Evolutionary conservation across 1,140 invertebrate species (phyloP).

Genomic region (Zaprionus kolodkinae): DNA sequence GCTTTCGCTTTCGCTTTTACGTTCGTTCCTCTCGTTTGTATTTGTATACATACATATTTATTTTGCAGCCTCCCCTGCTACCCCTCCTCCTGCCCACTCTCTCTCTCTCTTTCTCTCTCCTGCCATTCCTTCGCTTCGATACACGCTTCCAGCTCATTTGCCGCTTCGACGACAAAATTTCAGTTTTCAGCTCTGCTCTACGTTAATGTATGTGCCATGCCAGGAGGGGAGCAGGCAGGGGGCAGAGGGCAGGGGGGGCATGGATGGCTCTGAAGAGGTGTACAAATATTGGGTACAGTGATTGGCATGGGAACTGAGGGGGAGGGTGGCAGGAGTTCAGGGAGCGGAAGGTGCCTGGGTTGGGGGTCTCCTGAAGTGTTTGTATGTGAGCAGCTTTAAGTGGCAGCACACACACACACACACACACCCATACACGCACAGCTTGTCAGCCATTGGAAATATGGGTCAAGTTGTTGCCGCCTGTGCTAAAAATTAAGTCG

Average conservation of each 20-base stretch:
- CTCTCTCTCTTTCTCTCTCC: background rate
- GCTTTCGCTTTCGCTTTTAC: slow-evolving; percentile 67
- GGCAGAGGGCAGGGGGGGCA: background rate
- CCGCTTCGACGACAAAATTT: slow-evolving; percentile 81
- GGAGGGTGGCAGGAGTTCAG: too few relatives aligned
- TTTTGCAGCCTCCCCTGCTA: slow-evolving; percentile 45
- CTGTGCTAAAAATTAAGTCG: slow-evolving; percentile 78
- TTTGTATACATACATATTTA: slow-evolving; percentile 65
- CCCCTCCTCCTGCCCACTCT: background rate
- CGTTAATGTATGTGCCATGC: slow-evolving; percentile 60
- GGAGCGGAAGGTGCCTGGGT: background rate
- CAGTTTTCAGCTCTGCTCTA: slow-evolving; percentile 68
- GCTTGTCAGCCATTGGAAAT: slow-evolving; percentile 67
- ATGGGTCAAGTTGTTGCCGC: slow-evolving; percentile 81
- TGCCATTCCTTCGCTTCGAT: slow-evolving; percentile 29
- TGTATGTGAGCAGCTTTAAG: slow-evolving; percentile 73
- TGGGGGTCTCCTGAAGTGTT: slow-evolving; percentile 35
- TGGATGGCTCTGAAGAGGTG: slow-evolving; percentile 16
- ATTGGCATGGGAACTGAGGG: slow-evolving; percentile 8
- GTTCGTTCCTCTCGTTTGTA: slow-evolving; percentile 66
- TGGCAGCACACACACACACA: slow-evolving; percentile 34
- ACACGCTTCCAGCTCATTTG: slow-evolving; percentile 77
- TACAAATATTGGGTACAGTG: slow-evolving; percentile 33
- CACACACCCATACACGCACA: slow-evolving; percentile 6
- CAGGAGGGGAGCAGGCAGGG: background rate